Evolutionary conservation across 2,797 vertebrate genomes (phyloP), one percentile per base, ranked within the genome.

Genomic region (Smutsia gigantea): DNA sequence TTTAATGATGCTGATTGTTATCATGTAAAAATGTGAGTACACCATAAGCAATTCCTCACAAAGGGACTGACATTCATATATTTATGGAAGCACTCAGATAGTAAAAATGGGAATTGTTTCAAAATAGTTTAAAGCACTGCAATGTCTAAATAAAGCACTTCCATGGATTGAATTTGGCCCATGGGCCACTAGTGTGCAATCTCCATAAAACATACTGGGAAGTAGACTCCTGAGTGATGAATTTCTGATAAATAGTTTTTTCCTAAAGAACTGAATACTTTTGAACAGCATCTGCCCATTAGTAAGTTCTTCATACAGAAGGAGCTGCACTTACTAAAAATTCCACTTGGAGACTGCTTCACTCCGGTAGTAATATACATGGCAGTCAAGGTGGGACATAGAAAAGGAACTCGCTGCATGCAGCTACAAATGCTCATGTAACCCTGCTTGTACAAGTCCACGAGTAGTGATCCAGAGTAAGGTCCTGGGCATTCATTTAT

Each of bases 381-480:
- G 31, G 9, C 27, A 51, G 1, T 63, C 29, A 61, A 37, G 14
- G 6, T 83, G n/a, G 13, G 39, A 61, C 69, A 57, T 25, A 27
- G 7, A 27, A 74, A 77, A 78, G 9, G 1, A 55, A 4, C 1
- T 25, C 1, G 31, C 2, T 53, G 10, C 17, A 19, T 1, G 13
- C 0, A 0, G 3, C 53, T 57, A 7, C 17, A 25, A 53, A 53
- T 2, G 1, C 23, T 81, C 17, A 63, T 0, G 2, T 4, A 64
- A 31, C 31, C 51, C 69, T 53, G 19, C 34, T n/a, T 85, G 71
- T 49, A 27, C 34, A 69, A n/a, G 46, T 64, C 15, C 8, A 51
- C 3, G 18, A 0, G 7, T 15, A 34, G 79, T 81, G 5, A 0
- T 72, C 0, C 7, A 13, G 68, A 29, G 23, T 29, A 37, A n/a